These are phyloP conservation scores for Eupithecia exiguata DNA, from an alignment of 2,888 invertebrate species.

Conservation along the genomic window DNA sequence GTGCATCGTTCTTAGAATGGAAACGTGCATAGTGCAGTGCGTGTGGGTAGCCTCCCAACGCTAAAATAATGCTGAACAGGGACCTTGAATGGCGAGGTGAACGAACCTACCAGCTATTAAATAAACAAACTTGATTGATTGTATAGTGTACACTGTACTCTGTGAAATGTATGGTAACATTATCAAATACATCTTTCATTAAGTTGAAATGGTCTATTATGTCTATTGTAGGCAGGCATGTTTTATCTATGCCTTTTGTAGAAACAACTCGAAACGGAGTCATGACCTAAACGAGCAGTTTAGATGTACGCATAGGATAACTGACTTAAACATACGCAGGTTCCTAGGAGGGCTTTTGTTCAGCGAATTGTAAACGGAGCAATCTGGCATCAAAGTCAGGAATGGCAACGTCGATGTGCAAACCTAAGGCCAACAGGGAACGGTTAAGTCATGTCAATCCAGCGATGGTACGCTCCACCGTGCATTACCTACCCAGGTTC, in stretches of 20 bases:
- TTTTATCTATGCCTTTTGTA: conserved; percentile 57
- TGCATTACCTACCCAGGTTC: conserved; percentile 56
- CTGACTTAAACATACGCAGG: conserved; percentile 59
- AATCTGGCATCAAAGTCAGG: conserved; percentile 78
- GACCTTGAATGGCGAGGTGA: conserved; percentile 76
- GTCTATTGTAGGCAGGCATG: conserved; percentile 38
- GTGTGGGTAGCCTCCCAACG: conserved; percentile 69
- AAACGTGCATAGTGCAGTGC: conserved; percentile 70
- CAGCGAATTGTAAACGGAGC: conserved; percentile 68
- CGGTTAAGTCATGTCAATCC: conserved; percentile 63
- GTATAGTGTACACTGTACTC: conserved; percentile 56
- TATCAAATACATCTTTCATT: conserved; percentile 56
- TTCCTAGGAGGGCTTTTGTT: conserved; percentile 56
- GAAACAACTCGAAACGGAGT: conserved; percentile 57
- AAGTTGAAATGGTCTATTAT: conserved; percentile 43
- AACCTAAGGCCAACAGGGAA: conserved; percentile 54
- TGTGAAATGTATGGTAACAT: conserved; percentile 56
- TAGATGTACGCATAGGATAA: conserved; percentile 72
- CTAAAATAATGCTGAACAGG: conserved; percentile 66
- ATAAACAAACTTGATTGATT: conserved; percentile 69
- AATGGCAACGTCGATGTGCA: conserved; percentile 67
- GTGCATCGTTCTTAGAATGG: conserved; percentile 77
- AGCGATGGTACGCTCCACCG: conserved; percentile 51
- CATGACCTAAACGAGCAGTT: conserved; percentile 61
- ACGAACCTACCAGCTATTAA: conserved; percentile 65